A percentile compares a stretch with the other conserved stretches of the same genome.
Evolutionary conservation across 2,113 vertebrate species (phyloP).

Genomic region (Brachypodius melanocephalos): DNA sequence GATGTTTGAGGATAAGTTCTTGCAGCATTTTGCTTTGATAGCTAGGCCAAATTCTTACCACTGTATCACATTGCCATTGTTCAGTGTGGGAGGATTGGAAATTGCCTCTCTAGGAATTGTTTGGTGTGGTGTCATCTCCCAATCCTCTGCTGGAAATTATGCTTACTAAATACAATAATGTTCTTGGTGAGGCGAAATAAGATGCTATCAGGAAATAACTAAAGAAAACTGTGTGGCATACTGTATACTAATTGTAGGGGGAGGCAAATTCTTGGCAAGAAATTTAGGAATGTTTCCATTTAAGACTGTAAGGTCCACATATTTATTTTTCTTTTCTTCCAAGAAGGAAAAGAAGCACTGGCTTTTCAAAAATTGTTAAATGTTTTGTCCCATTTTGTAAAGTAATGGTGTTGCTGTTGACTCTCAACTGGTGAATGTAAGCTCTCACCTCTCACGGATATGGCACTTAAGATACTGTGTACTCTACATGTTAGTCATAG

Average conservation of each 20-base stretch:
- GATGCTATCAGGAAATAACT: slow-evolving; percentile 65
- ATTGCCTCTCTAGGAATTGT: slow-evolving; percentile 33
- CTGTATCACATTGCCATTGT: neutral
- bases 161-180: slow-evolving; percentile 52
- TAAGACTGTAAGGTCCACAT: neutral
- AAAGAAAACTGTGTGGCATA: slow-evolving; percentile 60
- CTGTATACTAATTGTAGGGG: slow-evolving; percentile 62
- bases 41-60: neutral
- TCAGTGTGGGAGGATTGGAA: neutral
- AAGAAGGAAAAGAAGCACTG: neutral
- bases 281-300: slow-evolving; percentile 36
- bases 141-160: slow-evolving; percentile 37
- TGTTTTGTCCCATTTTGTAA: neutral
- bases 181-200: slow-evolving; percentile 65
- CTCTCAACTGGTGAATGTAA: slow-evolving; percentile 28
- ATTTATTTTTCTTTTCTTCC: neutral
- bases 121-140: neutral
- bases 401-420: neutral
- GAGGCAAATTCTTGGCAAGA: slow-evolving; percentile 56
- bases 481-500: slow-evolving; percentile 1
- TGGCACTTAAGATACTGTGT: slow-evolving; percentile 4
- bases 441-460: neutral
- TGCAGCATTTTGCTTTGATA: neutral
- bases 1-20: neutral
- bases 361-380: neutral